Conservation (phyloP, 2,888 invertebrate genomes). For the Noctua pronuba region DNA sequence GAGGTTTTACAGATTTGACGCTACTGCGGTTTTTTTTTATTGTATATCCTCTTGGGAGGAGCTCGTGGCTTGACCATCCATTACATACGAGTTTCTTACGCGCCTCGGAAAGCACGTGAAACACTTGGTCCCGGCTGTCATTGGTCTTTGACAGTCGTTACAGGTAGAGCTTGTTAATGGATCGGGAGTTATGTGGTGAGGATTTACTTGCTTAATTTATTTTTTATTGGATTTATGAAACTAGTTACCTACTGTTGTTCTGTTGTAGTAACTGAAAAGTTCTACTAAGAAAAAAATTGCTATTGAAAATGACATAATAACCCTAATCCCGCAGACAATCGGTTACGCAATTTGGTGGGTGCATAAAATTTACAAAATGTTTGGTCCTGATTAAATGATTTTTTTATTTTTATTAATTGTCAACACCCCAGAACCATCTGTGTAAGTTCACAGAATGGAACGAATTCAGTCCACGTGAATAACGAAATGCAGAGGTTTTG, state of each 20-base stretch:
- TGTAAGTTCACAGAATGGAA: background rate
- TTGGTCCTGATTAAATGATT: too few species aligned
- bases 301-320: background rate
- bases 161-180: background rate
- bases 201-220: background rate
- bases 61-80: background rate
- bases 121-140: background rate
- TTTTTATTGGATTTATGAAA: background rate
- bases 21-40: background rate
- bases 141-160: background rate
- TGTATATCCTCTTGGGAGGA: background rate
- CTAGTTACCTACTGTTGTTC: background rate
- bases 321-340: too few species aligned
- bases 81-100: background rate
- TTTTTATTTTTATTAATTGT: too few species aligned
- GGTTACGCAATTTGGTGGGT: too few species aligned
- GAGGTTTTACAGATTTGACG: background rate
- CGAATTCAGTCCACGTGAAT: conserved; percentile 17
- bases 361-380: too few species aligned
- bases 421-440: background rate
- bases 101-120: background rate
- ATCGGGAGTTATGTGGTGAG: too few species aligned
- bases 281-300: background rate
- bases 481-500: background rate
- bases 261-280: background rate